Percentiles rank a stretch among this genome's conserved stretches.
phyloP scores from a whole-genome alignment of 2,888 invertebrate species.

The Drosophila vallismaia region DNA sequence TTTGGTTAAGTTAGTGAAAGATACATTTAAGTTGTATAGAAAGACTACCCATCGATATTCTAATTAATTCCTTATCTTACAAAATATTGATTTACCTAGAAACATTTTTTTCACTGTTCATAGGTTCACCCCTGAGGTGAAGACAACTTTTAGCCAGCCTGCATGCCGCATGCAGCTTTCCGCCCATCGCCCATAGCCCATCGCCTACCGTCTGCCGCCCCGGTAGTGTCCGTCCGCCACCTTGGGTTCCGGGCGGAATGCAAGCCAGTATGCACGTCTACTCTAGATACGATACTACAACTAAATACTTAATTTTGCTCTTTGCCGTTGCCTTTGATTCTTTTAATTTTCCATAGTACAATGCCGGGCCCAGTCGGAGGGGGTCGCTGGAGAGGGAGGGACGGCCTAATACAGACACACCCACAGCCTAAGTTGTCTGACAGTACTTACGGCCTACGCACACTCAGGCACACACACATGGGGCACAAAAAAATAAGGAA shows the following conservation, averaged over 20 bases:
- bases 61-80: too few species aligned
- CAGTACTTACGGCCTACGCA: conserved; percentile 74
- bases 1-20: too few species aligned
- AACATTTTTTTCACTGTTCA: too few species aligned
- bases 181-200: neutral
- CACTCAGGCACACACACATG: conserved; percentile 29
- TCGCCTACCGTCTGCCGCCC: neutral
- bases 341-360: conserved; percentile 71
- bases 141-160: conserved; percentile 20
- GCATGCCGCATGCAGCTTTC: neutral
- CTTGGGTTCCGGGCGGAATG: conserved; percentile 40
- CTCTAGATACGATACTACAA: conserved; percentile 69
- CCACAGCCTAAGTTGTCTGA: conserved; percentile 58
- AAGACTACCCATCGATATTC: too few species aligned
- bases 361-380: neutral
- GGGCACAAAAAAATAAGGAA: conserved; percentile 2
- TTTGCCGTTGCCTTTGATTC: conserved; percentile 75
- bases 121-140: conserved; percentile 16
- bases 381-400: neutral
- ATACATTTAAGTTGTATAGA: too few species aligned
- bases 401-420: conserved; percentile 8
- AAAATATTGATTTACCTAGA: too few species aligned
- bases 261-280: conserved; percentile 62
- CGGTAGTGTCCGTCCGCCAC: conserved; percentile 12
- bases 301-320: conserved; percentile 78